Base-by-base conservation (phyloP, 2,113 vertebrate genomes). In the Uria aalge region DNA sequence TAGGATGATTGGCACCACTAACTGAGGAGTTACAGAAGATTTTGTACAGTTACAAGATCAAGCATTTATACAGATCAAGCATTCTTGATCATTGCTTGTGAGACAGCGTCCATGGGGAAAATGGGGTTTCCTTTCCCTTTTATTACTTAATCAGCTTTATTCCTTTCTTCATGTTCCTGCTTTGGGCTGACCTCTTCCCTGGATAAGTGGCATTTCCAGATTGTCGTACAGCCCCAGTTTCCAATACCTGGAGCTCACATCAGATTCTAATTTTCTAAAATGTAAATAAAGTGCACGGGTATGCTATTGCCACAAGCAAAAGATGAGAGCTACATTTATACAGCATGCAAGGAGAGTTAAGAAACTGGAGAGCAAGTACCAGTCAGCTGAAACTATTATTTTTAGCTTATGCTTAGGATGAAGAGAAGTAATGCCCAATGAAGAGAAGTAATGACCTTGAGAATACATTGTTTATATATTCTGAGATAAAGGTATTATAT, bases 101-200 rank as follows among this genome's bases (percentile, higher is more conserved):
- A 79, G 36, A 24, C 4, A 12, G 13, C 1, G 1, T 75, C 23
- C 12, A 2, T 3, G 2, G 30, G 32, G 13, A 5, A 83, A 60
- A 30, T 60, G 23, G 22, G 1, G 79, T 14, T 68, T 90, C 8
- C 2, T 90, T 21, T 81, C 11, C 6, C 4, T 92, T 91, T 78
- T 53, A 15, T 68, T 67, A 13, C 34, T 92, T 63, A 76, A 56
- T 36, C 23, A 62, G 7, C 24, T 90, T 79, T 80, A 45, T 45
- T 85, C 7, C 8, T 72, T 88, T 88, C 16, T 78, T 72, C 19
- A 16, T 32, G 24, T 57, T 59, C n/a, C 20, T 85, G 34, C 45
- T 47, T 90, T 86, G 64, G 52, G 15, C 26, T 88, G 27, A 55
- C 27, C 19, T 57, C 20, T 84, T 55, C 27, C 2, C 9, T 57